Evolutionary conservation across 2,888 invertebrate genomes (phyloP).

Genomic region (Netelia inedita): DNA sequence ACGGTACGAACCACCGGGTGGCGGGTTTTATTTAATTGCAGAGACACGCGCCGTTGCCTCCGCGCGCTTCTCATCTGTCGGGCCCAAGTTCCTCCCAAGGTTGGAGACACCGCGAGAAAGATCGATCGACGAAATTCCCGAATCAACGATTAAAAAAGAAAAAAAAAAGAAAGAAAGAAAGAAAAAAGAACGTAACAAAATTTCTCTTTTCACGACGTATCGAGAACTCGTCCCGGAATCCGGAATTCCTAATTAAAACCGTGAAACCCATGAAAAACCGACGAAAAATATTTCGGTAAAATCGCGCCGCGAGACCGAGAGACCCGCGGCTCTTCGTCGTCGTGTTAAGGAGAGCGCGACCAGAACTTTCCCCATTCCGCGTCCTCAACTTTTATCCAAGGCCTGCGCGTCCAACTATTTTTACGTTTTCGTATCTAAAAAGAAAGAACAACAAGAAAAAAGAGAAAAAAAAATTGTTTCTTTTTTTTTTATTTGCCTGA

Average conservation of each 20-base stretch:
- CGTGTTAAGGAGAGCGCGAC: conserved; percentile 60
- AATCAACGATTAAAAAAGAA: neutral
- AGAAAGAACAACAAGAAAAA: too few species aligned
- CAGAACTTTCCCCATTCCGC: conserved; percentile 64
- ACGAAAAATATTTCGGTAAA: conserved; percentile 16
- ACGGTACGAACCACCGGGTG: conserved; percentile 39
- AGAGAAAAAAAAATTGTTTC: neutral
- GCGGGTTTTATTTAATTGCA: conserved; percentile 58
- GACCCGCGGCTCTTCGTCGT: neutral
- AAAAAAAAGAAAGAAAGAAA: too few species aligned
- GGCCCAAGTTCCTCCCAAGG: conserved; percentile 13
- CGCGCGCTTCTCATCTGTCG: conserved; percentile 18
- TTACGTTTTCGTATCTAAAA: neutral
- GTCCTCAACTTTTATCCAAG: conserved; percentile 33
- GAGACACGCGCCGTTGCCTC: conserved; percentile 28
- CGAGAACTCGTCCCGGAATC: neutral
- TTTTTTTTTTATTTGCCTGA: neutral
- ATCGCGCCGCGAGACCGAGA: neutral
- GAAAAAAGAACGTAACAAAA: neutral
- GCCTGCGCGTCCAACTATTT: conserved; percentile 29
- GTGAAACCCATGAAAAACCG: neutral
- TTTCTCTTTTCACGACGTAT: conserved; percentile 7
- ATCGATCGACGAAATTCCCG: conserved; percentile 22
- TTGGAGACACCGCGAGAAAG: neutral
- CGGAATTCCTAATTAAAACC: conserved; percentile 13